Percentiles rank a stretch among this genome's conserved stretches.
Conservation (phyloP, 2,797 vertebrate species). For the Kryptopterus vitreolus region DNA sequence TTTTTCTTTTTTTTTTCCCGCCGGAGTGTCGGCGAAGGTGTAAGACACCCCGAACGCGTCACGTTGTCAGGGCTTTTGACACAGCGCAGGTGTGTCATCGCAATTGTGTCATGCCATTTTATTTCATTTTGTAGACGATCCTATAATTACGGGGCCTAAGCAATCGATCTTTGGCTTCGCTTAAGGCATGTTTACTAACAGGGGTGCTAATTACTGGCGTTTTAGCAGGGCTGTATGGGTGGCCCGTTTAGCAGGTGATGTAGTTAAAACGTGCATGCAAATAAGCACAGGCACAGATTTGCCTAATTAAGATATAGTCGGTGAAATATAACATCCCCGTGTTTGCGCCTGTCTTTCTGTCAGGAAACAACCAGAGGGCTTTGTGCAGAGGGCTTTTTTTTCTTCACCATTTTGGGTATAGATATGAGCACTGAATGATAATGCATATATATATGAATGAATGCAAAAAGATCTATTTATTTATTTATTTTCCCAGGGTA, state of each 20-base stretch:
- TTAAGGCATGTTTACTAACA: constrained; percentile 4
- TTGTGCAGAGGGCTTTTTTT: not conserved
- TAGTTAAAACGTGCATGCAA: constrained; percentile 1
- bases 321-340: not conserved
- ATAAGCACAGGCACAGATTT: constrained; percentile 8
- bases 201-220: constrained; percentile 8
- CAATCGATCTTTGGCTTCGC: constrained; percentile 10
- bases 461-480: not conserved
- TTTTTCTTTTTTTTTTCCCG: constrained; percentile 5
- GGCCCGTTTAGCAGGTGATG: constrained; percentile 21
- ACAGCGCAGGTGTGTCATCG: not conserved
- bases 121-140: not conserved
- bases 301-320: constrained; percentile 12
- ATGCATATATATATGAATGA: not conserved
- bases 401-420: too few relatives aligned
- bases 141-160: not conserved
- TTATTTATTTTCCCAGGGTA: not conserved
- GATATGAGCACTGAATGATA: not conserved
- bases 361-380: not conserved
- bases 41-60: not conserved
- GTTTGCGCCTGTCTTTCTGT: constrained; percentile 1
- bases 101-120: not conserved
- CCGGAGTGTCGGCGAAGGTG: too few relatives aligned
- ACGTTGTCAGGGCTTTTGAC: constrained; percentile 3
- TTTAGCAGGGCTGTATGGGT: constrained; percentile 6